Conservation (phyloP, 1,140 invertebrate genomes). For the Drosophila sproati region DNA sequence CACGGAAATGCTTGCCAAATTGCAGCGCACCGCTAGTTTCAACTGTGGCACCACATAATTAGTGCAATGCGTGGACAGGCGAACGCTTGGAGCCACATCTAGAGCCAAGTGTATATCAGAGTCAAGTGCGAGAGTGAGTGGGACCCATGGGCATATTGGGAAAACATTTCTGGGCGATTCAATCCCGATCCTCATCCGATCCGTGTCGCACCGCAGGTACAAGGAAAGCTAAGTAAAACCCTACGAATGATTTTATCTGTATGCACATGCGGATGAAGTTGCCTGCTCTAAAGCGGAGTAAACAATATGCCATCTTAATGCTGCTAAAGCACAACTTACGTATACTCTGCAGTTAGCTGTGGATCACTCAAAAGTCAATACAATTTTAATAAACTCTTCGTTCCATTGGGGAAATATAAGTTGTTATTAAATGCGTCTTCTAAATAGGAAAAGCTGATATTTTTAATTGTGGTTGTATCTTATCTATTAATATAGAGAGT, state of each 20-base stretch:
- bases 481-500: too few relatives aligned
- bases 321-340: background rate
- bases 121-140: conserved; percentile 40
- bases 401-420: too few relatives aligned
- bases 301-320: conserved; percentile 25
- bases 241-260: conserved; percentile 71
- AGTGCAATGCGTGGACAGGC: conserved; percentile 79
- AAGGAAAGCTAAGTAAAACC: conserved; percentile 31
- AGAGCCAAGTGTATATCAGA: background rate
- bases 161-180: conserved; percentile 42
- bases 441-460: too few relatives aligned
- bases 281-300: conserved; percentile 32
- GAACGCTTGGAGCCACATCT: conserved; percentile 18
- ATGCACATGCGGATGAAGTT: conserved; percentile 38
- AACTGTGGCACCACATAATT: conserved; percentile 63
- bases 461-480: too few relatives aligned
- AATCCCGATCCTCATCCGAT: conserved; percentile 11
- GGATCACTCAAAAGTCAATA: background rate
- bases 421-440: too few relatives aligned
- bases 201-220: conserved; percentile 64
- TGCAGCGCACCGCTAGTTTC: conserved; percentile 66
- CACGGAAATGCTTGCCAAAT: conserved; percentile 68
- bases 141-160: conserved; percentile 21
- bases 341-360: conserved; percentile 20
- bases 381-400: too few relatives aligned